phyloP scores from a whole-genome alignment of 2,797 vertebrate species.

The Amblyraja radiata region DNA sequence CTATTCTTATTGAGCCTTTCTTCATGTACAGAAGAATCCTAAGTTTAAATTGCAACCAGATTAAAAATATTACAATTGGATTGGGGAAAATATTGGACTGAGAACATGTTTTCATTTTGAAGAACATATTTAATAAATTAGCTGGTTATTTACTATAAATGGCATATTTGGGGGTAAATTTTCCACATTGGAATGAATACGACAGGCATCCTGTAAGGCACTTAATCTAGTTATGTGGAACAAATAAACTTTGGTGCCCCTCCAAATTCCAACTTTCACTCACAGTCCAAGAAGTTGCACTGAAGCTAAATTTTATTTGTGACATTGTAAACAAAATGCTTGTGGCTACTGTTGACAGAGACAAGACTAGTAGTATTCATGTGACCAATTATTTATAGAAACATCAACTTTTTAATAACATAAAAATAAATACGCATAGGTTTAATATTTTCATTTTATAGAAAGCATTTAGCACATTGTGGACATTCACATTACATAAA shows the following conservation, averaged over 20 bases:
- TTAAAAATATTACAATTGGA: not conserved
- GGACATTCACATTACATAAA: not conserved
- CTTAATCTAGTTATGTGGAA: not conserved
- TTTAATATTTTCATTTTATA: not conserved
- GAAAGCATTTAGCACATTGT: not conserved
- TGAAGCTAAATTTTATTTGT: not conserved
- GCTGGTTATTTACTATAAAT: not conserved
- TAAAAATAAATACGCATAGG: not conserved
- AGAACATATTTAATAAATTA: not conserved
- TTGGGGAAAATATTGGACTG: not conserved
- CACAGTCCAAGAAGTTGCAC: not conserved
- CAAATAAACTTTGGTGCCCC: not conserved
- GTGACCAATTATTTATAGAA: not conserved
- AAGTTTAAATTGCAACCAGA: not conserved
- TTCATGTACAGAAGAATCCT: not conserved
- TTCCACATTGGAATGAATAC: not conserved
- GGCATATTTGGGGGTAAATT: not conserved
- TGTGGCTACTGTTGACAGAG: not conserved
- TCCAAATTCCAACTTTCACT: not conserved
- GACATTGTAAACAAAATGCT: not conserved
- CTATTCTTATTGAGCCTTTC: not conserved
- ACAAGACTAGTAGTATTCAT: not conserved
- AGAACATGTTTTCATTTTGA: not conserved
- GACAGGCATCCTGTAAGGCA: not conserved
- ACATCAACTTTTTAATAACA: not conserved